Base-by-base conservation (phyloP, 2,888 invertebrate species). In the Aricia artaxerxes region DNA sequence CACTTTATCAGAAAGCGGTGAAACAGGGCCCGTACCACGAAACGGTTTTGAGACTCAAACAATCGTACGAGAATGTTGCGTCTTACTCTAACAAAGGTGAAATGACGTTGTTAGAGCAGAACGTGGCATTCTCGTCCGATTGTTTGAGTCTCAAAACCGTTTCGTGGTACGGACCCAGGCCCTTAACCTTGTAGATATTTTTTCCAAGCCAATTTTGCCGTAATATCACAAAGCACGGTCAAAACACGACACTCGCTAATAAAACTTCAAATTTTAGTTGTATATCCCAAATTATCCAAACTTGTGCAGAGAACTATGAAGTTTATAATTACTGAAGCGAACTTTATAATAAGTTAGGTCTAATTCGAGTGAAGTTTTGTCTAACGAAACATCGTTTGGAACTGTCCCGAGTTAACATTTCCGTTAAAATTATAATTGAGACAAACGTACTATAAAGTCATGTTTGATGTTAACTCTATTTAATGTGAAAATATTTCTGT, bases 281-380 rank as follows among this genome's bases (percentile, higher is more conserved):
- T 35, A 13, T 11, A 11, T 35, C 69, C 69, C 69, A 24, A 69
- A 69, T 38, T 69, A 69, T 69, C 13, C 13, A 69, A 35, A 69
- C 35, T 38, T 69, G 5, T 69, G 38, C 38, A 69, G 69, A 69
- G 69, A 69, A 69, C 35, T 38, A 69, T 6, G 69, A 69, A 69
- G 16, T 69, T 69, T 69, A 38, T 69, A 69, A 38, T 69, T 69
- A 69, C 69, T 69, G 69, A 11, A 69, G 35, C 13, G 38, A 69
- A 69, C 69, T 69, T 35, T 69, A 69, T 69, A 69, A 69, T 69
- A 69, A 69, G 69, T 69, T 69, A 38, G 69, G 13, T 35, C 13
- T 69, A 69, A 69, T 69, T 38, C 76, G 31, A 5, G 4, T 13
- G 49, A 75, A 75, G 49, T 76, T 76, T 57, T 35, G 53, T 57